phyloP scores from a whole-genome alignment of 2,888 invertebrate species.

The Thymelicus sylvestris region DNA sequence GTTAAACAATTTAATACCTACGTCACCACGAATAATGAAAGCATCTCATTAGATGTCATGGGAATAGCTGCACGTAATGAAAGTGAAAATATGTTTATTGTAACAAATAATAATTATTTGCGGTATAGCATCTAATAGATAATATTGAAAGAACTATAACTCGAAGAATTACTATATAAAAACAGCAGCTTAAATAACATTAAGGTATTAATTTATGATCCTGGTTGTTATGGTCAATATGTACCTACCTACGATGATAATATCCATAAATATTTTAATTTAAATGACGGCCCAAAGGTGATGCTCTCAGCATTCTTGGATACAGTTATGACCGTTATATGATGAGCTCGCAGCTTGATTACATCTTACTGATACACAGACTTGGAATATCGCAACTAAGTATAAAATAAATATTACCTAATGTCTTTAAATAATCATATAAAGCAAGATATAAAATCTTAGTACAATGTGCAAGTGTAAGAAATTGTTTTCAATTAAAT shows the following conservation, averaged over 20 bases:
- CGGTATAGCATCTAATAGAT: background rate
- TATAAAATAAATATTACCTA: background rate
- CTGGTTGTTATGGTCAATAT: slow-evolving; percentile 55
- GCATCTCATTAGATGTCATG: slow-evolving; percentile 65
- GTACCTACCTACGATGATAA: slow-evolving; percentile 55
- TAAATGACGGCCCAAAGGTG: slow-evolving; percentile 69
- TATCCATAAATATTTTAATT: slow-evolving; percentile 62
- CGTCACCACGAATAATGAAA: slow-evolving; percentile 68
- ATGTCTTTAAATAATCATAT: background rate
- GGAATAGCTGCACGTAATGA: slow-evolving; percentile 45
- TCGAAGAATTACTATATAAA: background rate
- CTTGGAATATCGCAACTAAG: background rate
- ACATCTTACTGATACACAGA: background rate
- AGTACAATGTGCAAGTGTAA: background rate
- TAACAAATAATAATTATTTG: background rate
- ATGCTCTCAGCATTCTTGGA: slow-evolving; percentile 74
- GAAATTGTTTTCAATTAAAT: background rate
- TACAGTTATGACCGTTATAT: slow-evolving; percentile 46
- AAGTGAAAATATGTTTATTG: slow-evolving; percentile 3
- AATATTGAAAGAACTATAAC: background rate
- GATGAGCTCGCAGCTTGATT: background rate
- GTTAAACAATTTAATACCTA: slow-evolving; percentile 75
- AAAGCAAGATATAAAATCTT: background rate
- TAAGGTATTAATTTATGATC: slow-evolving; percentile 19
- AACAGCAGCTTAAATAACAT: background rate